Percentiles rank a stretch among this genome's conserved stretches.
Evolutionary conservation across 2,888 invertebrate species (phyloP).

Genomic region (Drosophila mayaguana): DNA sequence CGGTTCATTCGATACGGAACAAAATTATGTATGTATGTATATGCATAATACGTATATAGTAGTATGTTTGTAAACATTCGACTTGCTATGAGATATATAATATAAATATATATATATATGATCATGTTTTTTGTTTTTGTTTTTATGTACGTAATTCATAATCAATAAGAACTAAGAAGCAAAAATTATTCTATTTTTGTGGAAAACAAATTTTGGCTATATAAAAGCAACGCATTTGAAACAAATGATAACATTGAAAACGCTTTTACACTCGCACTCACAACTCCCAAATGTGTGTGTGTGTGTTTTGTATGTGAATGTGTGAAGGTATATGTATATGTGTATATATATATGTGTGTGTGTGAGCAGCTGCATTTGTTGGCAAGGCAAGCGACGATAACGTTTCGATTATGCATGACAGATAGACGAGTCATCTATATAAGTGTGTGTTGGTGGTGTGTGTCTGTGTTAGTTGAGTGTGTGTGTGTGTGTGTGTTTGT

Average conservation of each 20-base stretch:
- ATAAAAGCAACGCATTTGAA: conserved; percentile 70
- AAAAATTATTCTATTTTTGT: conserved; percentile 73
- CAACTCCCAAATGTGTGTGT: conserved; percentile 43
- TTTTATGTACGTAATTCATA: conserved; percentile 36
- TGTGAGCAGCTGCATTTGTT: conserved; percentile 69
- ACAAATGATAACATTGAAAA: conserved; percentile 63
- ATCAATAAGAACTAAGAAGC: conserved; percentile 64
- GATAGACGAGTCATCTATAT: conserved; percentile 40
- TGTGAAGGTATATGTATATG: conserved; percentile 26
- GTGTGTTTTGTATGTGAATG: conserved; percentile 17
- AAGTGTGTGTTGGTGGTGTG: conserved; percentile 18
- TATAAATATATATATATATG: conserved; percentile 20
- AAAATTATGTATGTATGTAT: conserved; percentile 37
- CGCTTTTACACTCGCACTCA: conserved; percentile 43
- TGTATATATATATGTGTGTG: conserved; percentile 37
- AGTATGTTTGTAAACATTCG: conserved; percentile 12
- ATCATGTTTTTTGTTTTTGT: conserved; percentile 1
- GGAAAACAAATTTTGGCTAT: conserved; percentile 79
- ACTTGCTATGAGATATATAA: conserved; percentile 7
- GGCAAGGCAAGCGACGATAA: conserved; percentile 76
- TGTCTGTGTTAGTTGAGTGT: conserved; percentile 9
- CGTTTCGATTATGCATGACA: conserved; percentile 46
- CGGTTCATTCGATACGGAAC: conserved; percentile 40
- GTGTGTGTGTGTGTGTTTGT: conserved; percentile 23
- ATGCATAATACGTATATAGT: conserved; percentile 49